Conservation (phyloP, 2,888 invertebrate genomes). For the Cantharis rustica region DNA sequence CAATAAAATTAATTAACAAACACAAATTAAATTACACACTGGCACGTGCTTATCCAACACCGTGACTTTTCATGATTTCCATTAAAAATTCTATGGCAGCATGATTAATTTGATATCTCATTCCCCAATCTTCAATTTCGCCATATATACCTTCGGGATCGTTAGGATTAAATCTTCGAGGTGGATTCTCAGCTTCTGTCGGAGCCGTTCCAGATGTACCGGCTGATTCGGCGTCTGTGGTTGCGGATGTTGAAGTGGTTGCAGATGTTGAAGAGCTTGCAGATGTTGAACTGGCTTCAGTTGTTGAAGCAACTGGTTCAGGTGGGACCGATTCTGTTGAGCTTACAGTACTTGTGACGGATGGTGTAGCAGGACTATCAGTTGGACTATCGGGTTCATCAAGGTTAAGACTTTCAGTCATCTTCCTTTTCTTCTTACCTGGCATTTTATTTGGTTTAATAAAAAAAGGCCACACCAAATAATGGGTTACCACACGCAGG, state of each 20-base stretch:
- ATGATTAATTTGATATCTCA: neutral
- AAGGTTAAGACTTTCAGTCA: no score
- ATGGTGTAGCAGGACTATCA: no score
- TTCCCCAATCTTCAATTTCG: neutral
- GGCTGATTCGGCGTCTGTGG: neutral
- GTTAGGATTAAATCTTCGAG: neutral
- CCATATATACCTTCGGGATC: neutral
- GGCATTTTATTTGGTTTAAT: no score
- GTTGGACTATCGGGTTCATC: neutral
- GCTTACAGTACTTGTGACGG: neutral
- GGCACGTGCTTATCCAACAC: neutral
- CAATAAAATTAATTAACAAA: neutral
- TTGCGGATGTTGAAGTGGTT: neutral
- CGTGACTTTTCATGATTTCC: neutral
- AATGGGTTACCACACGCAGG: no score
- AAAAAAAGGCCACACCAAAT: no score
- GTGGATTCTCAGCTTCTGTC: neutral
- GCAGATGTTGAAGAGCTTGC: no score
- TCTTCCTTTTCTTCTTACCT: no score
- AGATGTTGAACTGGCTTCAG: no score
- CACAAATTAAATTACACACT: neutral
- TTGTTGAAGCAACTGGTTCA: no score
- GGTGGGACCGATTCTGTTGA: neutral
- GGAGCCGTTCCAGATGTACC: neutral
- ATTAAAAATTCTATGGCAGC: neutral